Percentiles rank a stretch among this genome's conserved stretches.
Conservation (phyloP, 2,797 vertebrate genomes). For the Megalops cyprinoides region DNA sequence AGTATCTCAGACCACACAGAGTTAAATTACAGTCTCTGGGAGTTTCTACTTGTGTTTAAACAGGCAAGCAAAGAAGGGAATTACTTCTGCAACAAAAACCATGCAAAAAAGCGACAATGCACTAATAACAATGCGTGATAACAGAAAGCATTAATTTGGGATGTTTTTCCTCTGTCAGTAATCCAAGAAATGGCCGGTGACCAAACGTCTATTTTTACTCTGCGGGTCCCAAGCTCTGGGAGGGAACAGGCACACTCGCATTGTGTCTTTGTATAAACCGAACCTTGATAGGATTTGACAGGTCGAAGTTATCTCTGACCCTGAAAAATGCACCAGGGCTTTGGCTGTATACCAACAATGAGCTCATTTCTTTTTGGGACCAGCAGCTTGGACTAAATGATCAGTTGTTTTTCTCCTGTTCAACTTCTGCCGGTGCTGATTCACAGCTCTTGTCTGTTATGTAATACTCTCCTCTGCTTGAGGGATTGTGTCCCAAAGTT, state of each 20-base stretch:
- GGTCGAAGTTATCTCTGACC: constrained; percentile 51
- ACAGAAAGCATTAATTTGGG: background rate
- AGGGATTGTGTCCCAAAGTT: too few relatives aligned
- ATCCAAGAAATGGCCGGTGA: background rate
- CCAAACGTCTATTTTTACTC: constrained; percentile 36
- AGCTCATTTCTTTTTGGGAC: constrained; percentile 69
- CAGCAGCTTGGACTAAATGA: constrained; percentile 57
- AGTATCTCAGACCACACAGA: background rate
- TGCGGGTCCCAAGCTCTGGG: constrained; percentile 3
- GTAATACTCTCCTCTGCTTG: constrained; percentile 46
- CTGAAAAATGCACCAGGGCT: constrained; percentile 67
- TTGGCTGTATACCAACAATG: constrained; percentile 65
- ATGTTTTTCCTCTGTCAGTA: background rate
- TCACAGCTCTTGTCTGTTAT: constrained; percentile 65
- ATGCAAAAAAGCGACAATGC: background rate
- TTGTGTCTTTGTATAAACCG: constrained; percentile 45
- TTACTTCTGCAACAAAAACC: background rate
- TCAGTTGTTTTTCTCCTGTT: constrained; percentile 56
- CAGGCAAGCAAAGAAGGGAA: background rate
- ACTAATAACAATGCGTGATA: background rate
- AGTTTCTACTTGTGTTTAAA: constrained; percentile 11
- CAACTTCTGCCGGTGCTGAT: constrained; percentile 63
- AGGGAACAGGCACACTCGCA: constrained; percentile 31
- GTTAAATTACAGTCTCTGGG: background rate
- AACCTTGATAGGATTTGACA: constrained; percentile 67